These are phyloP conservation scores for Megamerina dolium DNA, from an alignment of 2,888 invertebrate species.

Conservation along the genomic window DNA sequence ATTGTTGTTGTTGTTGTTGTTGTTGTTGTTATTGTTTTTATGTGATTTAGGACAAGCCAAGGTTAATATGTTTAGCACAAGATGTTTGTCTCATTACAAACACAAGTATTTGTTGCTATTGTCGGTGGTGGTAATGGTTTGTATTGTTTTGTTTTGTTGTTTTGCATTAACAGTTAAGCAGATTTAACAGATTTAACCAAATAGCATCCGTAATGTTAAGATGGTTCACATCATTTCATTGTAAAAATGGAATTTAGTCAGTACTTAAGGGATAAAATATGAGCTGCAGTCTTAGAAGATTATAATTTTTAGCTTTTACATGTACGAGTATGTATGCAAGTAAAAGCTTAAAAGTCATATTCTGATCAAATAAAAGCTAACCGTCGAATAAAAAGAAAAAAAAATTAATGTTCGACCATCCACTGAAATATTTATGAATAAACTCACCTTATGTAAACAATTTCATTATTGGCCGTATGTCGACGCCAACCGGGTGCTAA, in stretches of 20 bases:
- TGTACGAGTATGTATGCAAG: no score
- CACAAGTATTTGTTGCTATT: neutral
- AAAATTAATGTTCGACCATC: neutral
- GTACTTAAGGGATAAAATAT: no score
- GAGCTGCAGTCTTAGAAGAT: no score
- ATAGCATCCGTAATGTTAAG: no score
- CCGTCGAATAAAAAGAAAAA: neutral
- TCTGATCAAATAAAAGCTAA: neutral
- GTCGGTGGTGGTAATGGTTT: no score
- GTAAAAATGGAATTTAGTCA: no score
- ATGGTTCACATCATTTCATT: no score
- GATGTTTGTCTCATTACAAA: conserved; percentile 7
- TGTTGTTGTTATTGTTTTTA: conserved; percentile 4
- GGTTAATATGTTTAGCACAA: conserved; percentile 16
- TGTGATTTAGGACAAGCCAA: conserved; percentile 12
- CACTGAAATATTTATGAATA: no score
- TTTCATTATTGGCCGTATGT: conserved; percentile 62
- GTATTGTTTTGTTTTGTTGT: no score
- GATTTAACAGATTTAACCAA: neutral
- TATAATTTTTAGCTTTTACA: no score
- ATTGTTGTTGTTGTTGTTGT: neutral
- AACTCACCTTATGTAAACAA: conserved; percentile 71
- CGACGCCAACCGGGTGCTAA: conserved; percentile 77
- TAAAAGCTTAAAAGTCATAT: no score
- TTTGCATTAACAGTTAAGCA: no score